phyloP scores from a whole-genome alignment of 2,888 invertebrate species.

The Poecilus cupreus region DNA sequence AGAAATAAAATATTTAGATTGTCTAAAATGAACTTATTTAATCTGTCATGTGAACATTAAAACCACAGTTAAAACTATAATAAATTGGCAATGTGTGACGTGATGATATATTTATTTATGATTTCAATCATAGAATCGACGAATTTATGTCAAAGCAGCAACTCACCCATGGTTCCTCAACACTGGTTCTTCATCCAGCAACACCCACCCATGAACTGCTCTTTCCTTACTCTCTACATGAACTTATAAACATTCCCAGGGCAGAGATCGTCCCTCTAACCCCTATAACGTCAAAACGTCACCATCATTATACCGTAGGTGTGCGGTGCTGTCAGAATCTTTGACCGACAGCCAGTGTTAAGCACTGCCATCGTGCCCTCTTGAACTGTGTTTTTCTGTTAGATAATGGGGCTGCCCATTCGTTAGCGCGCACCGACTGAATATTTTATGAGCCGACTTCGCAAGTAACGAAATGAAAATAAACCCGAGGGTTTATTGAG shows the following conservation, averaged over 20 bases:
- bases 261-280: neutral
- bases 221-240: neutral
- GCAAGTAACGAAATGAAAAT: constrained; percentile 30
- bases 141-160: neutral
- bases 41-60: no score
- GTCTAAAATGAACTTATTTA: no score
- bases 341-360: constrained; percentile 42
- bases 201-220: constrained; percentile 6
- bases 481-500: constrained; percentile 15
- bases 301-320: neutral
- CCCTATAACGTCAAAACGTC: constrained; percentile 19
- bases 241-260: constrained; percentile 37
- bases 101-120: no score
- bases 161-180: constrained; percentile 28
- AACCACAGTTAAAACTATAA: no score
- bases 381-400: constrained; percentile 42
- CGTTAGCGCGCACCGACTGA: constrained; percentile 20
- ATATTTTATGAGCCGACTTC: constrained; percentile 22
- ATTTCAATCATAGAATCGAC: no score
- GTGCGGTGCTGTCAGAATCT: constrained; percentile 49
- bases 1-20: no score
- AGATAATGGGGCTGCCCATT: constrained; percentile 32
- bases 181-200: neutral
- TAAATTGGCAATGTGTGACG: no score
- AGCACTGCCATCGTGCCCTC: constrained; percentile 31